These are phyloP conservation scores for Homalodisca vitripennis DNA, from an alignment of 1,140 invertebrate genomes.

Conservation along the genomic window DNA sequence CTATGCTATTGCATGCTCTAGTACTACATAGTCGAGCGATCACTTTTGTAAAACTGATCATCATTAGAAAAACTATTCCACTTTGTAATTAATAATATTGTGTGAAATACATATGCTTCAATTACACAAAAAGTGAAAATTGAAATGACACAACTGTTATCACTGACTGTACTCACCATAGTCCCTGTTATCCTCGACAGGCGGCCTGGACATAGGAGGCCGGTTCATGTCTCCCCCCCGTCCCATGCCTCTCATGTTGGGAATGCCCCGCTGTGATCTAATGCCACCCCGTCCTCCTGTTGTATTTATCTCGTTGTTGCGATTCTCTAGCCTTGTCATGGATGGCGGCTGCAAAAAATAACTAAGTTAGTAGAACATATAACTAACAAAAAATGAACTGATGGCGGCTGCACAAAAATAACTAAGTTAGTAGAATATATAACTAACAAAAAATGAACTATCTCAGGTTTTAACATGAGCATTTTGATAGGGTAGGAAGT, in stretches of 20 bases:
- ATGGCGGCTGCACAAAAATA: slow-evolving; percentile 22
- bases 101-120: too few species aligned
- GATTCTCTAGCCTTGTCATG: slow-evolving; percentile 8
- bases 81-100: too few species aligned
- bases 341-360: slow-evolving; percentile 25
- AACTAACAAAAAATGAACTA: too few species aligned
- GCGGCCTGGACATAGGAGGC: slow-evolving; percentile 3
- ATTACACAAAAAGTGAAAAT: too few species aligned
- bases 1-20: too few species aligned
- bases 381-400: too few species aligned
- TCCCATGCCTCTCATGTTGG: not conserved
- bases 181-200: slow-evolving; percentile 14
- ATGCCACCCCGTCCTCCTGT: not conserved
- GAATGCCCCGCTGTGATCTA: not conserved
- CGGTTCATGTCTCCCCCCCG: not conserved
- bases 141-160: too few species aligned
- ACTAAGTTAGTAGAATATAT: not conserved
- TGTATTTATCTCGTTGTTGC: slow-evolving; percentile 29
- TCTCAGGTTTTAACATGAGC: too few species aligned
- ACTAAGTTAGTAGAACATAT: not conserved
- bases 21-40: too few species aligned
- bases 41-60: too few species aligned
- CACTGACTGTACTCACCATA: slow-evolving; percentile 17
- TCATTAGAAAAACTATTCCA: too few species aligned
- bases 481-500: too few species aligned